Percentiles rank a stretch among this genome's conserved stretches.
phyloP scores from a whole-genome alignment of 2,888 invertebrate species.

The Machimus atricapillus region DNA sequence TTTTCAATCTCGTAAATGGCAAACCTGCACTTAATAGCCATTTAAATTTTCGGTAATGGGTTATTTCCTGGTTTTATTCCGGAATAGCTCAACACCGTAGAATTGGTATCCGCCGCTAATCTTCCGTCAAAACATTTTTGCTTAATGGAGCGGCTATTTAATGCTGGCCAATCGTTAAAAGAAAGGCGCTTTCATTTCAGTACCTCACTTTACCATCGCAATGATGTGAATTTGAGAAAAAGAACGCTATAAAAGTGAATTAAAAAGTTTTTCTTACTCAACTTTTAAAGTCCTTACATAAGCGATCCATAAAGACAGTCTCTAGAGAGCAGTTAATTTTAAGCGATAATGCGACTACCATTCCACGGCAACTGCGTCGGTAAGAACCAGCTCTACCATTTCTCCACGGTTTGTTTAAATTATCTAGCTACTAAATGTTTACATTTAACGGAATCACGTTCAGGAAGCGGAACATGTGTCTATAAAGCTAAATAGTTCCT shows the following conservation, averaged over 20 bases:
- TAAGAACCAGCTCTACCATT: background rate
- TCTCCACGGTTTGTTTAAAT: background rate
- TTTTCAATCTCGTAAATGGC: background rate
- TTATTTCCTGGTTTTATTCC: background rate
- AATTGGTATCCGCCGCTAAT: background rate
- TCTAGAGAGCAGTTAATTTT: background rate
- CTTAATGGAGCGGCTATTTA: background rate
- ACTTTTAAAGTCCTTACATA: background rate
- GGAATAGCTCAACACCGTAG: background rate
- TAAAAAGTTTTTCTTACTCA: background rate
- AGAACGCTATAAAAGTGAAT: background rate
- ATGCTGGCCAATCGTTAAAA: background rate
- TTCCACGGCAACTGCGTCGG: background rate
- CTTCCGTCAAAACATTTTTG: background rate
- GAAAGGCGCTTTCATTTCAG: background rate
- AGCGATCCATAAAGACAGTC: background rate
- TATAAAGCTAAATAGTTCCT: background rate
- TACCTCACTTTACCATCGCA: background rate
- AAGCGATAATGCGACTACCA: background rate
- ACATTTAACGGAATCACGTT: background rate
- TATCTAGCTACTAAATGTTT: background rate
- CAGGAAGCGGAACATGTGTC: background rate
- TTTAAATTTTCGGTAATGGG: background rate
- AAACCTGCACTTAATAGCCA: background rate
- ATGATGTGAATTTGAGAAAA: background rate